Evolutionary conservation across 2,888 invertebrate species (phyloP).

Genomic region (Hypena proboscidalis): DNA sequence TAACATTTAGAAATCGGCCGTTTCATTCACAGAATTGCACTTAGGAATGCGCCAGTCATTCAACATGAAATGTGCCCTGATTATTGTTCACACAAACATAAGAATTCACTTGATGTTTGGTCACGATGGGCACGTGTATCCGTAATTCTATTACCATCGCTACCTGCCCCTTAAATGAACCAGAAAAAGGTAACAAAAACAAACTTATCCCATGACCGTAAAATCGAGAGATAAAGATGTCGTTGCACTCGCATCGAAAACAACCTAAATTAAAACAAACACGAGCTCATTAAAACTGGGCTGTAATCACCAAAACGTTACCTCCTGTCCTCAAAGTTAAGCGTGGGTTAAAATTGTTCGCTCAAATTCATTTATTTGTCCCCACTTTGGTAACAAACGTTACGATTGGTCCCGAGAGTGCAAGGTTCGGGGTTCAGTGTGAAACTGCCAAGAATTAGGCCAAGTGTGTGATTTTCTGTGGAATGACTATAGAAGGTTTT

Average conservation of each 20-base stretch:
- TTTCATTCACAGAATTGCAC: too few species aligned
- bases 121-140: too few species aligned
- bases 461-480: constrained; percentile 53
- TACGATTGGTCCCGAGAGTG: constrained; percentile 74
- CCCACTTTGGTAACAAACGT: constrained; percentile 65
- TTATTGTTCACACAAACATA: too few species aligned
- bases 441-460: constrained; percentile 66
- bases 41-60: too few species aligned
- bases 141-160: too few species aligned
- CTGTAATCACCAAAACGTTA: constrained; percentile 55
- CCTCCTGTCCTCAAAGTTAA: constrained; percentile 64
- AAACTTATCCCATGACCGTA: constrained; percentile 11
- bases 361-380: constrained; percentile 78
- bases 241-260: constrained; percentile 29
- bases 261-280: constrained; percentile 57
- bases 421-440: constrained; percentile 63
- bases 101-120: too few species aligned
- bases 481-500: constrained; percentile 27
- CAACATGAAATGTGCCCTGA: too few species aligned
- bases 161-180: background rate
- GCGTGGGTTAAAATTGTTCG: constrained; percentile 77
- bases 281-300: constrained; percentile 60
- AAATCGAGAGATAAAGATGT: constrained; percentile 14
- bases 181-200: constrained; percentile 5
- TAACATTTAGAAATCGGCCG: too few species aligned